Conservation (phyloP, 2,888 invertebrate genomes). For the Anticlea derivata region DNA sequence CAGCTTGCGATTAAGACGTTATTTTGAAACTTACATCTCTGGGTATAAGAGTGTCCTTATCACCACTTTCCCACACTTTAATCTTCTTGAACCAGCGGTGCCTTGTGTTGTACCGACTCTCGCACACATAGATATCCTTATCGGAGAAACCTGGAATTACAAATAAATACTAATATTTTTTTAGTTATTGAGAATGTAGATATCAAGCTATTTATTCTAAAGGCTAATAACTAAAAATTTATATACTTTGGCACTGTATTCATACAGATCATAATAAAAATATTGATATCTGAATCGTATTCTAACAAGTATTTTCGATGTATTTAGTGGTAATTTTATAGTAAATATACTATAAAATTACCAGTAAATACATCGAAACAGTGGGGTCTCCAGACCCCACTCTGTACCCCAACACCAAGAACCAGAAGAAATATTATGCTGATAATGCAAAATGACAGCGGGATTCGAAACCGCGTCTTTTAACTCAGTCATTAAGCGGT, state of each 20-base stretch:
- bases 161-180: background rate
- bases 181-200: background rate
- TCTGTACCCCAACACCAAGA: too few relatives aligned
- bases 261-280: too few relatives aligned
- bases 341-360: too few relatives aligned
- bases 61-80: constrained; percentile 87
- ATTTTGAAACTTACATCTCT: constrained; percentile 59
- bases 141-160: constrained; percentile 87
- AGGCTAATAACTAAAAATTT: too few relatives aligned
- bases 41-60: constrained; percentile 63
- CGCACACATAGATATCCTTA: constrained; percentile 98
- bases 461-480: background rate
- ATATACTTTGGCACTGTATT: too few relatives aligned
- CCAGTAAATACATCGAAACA: too few relatives aligned
- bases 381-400: too few relatives aligned
- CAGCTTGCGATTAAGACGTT: too few relatives aligned
- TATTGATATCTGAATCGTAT: too few relatives aligned
- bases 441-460: background rate
- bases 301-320: too few relatives aligned
- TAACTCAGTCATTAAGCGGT: background rate
- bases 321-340: too few relatives aligned
- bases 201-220: background rate
- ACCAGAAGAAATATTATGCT: too few relatives aligned
- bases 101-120: constrained; percentile 95
- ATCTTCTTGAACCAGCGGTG: constrained; percentile 97